A percentile compares a stretch with the other conserved stretches of the same genome.
These are phyloP conservation scores for Scytalopus superciliaris DNA, from an alignment of 2,113 vertebrate genomes.

Conservation along the genomic window DNA sequence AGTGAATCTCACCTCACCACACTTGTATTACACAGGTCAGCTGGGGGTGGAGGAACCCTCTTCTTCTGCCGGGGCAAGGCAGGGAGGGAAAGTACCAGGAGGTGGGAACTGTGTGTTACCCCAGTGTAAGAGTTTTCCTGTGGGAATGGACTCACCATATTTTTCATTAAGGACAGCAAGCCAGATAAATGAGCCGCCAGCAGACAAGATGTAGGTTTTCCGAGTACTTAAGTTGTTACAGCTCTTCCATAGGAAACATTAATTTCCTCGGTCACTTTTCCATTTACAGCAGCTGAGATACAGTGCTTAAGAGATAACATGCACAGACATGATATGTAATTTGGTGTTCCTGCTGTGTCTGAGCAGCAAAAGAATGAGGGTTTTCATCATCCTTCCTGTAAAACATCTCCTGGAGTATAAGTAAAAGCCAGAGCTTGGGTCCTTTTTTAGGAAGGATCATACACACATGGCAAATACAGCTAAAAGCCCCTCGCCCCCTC, in stretches of 20 bases:
- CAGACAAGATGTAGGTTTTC: neutral
- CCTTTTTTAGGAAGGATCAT: neutral
- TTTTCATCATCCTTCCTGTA: neutral
- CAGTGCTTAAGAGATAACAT: neutral
- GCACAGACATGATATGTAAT: neutral
- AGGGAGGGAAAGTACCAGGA: neutral
- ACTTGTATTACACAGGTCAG: neutral
- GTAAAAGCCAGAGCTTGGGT: neutral
- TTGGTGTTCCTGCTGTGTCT: neutral
- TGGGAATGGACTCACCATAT: neutral
- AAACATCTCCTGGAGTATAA: neutral
- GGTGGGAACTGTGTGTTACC: neutral
- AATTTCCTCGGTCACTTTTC: neutral
- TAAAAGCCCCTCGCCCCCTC: accelerated
- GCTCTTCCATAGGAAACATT: neutral
- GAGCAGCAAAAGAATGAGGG: neutral
- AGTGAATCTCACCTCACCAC: neutral
- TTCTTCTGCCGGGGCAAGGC: accelerated
- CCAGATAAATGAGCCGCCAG: neutral
- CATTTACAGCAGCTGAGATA: neutral
- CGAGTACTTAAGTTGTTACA: neutral
- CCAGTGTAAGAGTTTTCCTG: neutral
- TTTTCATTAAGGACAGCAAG: neutral
- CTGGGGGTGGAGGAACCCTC: neutral
- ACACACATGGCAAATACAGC: accelerated